Evolutionary conservation across 2,113 vertebrate species (phyloP), one percentile per base, ranked within the genome.

Genomic region (Psettodes erumei): DNA sequence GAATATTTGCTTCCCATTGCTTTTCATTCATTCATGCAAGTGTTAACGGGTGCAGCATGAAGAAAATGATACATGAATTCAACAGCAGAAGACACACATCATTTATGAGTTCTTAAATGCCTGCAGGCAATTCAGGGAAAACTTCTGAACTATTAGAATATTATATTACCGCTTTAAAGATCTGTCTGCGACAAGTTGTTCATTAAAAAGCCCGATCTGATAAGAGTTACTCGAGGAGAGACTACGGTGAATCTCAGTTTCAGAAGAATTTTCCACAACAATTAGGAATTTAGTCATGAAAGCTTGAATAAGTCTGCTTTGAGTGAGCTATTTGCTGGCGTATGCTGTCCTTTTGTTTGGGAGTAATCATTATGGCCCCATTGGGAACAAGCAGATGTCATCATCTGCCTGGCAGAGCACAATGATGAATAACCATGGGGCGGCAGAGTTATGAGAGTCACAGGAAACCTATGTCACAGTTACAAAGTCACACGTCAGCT

Each of bases 331-430:
- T 86, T 90, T 89, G 76, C 53, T 27, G 21, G 82, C 87, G 83
- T 81, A 88, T 84, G 90, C 48, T 78, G 84, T 86, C 79, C 83
- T 81, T 90, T 89, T 90, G 86, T 91, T 88, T 84, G 75, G 74
- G 47, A 85, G 77, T 74, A 63, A 88, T 89, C 71, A 88, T 89
- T 85, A 85, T 77, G 72, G 71, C 81, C 56, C 90, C 78, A 71
- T 75, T 79, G 83, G 87, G 87, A 90, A 85, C 75, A 71, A 88
- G 86, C 86, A 88, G 89, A 89, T 90, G 86, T 79, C 86, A 90
- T 89, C 91, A 89, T 91, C 75, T 83, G 87, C 88, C 88, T 79
- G 82, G 86, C 81, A 87, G 84, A 88, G 79, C 85, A 79, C 67
- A 1, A 86, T 86, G 86, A 92, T 86, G 84, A 85, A 88, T 86